Evolutionary conservation across 2,888 invertebrate species (phyloP), one percentile per base, ranked within the genome.

Genomic region (Xestia sexstrigata): DNA sequence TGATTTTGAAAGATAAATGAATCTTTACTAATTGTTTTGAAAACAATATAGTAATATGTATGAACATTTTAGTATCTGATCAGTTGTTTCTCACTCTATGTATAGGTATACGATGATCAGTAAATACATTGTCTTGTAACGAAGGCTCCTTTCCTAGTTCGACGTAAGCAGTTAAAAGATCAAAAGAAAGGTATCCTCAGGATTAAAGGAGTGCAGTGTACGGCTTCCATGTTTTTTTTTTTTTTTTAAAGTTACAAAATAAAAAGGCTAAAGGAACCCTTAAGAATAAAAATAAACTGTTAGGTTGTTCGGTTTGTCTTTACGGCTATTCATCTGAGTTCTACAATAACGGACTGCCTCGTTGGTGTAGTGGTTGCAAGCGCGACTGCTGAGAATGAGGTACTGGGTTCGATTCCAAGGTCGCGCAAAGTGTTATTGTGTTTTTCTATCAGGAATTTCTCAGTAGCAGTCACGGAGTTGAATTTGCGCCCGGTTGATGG

Each of bases 141-240:
- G 52, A 23, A 52, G 11, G 15, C 26, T 35, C 2, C n/a, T n/a
- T 58, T 49, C 26, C 30, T 76, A 62, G 60, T 47, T 26, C 45
- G 17, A 42, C 30, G 49, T 20, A 75, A 75, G 76, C 76, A 76
- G 60, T 49, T 76, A 39, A 76, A 75, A 39, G 62, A 49, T 49
- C 76, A 49, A 76, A 62, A 30, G 26, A 76, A 75, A 76, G 17
- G 23, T 62, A 70, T 75, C 23, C n/a, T 42, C 23, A 2, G 26
- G 8, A 71, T 71, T 71, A 74, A 69, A 72, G 30, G n/a, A 45
- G n/a, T 71, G n/a, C 3, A 55, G n/a, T 42, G 13, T 71, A 71
- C n/a, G 42, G 73, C 42, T 74, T 72, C 42, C n/a, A 1, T 58
- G n/a, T n/a, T n/a, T 8, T 20, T 58, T 72, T 3, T 73, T 74